phyloP scores from a whole-genome alignment of 2,888 invertebrate genomes.

The Anodontia alba region DNA sequence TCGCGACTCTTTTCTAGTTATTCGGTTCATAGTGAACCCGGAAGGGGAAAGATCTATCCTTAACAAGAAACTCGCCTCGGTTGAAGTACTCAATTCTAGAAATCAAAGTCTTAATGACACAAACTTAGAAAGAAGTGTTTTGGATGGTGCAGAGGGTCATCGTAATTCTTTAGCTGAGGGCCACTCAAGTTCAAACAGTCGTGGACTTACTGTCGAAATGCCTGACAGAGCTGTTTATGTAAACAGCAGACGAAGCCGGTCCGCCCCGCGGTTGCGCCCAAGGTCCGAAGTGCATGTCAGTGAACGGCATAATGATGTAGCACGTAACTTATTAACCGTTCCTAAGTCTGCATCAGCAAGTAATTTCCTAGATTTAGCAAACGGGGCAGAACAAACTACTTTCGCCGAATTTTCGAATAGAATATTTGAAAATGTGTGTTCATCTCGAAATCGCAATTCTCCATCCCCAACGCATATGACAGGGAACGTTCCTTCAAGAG shows the following conservation, averaged over 20 bases:
- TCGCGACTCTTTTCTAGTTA: slow-evolving; percentile 51
- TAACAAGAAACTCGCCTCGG: slow-evolving; percentile 38
- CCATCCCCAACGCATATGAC: background rate
- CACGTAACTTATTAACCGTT: background rate
- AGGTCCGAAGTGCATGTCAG: background rate
- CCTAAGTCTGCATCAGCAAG: background rate
- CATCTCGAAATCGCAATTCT: background rate
- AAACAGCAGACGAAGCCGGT: background rate
- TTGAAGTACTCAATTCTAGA: slow-evolving; percentile 52
- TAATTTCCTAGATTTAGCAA: background rate
- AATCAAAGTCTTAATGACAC: slow-evolving; percentile 8
- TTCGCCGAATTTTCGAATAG: background rate
- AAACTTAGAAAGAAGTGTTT: slow-evolving; percentile 42
- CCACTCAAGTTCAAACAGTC: background rate
- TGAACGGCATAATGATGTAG: background rate
- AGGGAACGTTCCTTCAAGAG: background rate
- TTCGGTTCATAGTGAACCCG: slow-evolving; percentile 53
- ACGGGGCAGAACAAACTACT: background rate
- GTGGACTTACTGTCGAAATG: background rate
- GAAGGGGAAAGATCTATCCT: slow-evolving; percentile 45
- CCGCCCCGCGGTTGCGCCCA: background rate
- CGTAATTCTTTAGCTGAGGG: background rate
- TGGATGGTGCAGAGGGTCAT: slow-evolving; percentile 25
- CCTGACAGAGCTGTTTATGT: background rate
- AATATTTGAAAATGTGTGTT: background rate